These are phyloP conservation scores for Hyperopisus bebe DNA, from an alignment of 2,113 vertebrate species.

Conservation along the genomic window DNA sequence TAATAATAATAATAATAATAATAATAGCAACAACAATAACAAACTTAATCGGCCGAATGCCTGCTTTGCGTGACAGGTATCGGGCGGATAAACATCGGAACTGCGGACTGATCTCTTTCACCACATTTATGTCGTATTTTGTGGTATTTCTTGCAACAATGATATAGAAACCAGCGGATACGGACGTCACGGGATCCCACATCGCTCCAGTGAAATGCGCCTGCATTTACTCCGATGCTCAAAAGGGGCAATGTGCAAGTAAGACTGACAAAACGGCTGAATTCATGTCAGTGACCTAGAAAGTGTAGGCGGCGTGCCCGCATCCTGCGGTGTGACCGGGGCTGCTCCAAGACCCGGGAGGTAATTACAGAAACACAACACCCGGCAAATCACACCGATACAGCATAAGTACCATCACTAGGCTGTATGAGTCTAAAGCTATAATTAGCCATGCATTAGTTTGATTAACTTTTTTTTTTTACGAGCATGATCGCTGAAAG, in stretches of 20 bases:
- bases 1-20: not conserved
- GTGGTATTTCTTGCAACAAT: not conserved
- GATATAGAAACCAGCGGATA: not conserved
- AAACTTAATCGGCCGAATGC: not conserved
- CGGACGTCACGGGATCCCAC: not conserved
- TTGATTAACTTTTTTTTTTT: constrained; percentile 38
- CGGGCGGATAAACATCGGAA: not conserved
- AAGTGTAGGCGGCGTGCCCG: not conserved
- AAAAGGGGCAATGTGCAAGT: not conserved
- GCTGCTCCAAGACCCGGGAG: constrained; percentile 29
- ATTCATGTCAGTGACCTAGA: constrained; percentile 7
- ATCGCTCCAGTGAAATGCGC: not conserved
- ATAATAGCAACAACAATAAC: not conserved
- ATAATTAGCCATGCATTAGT: constrained; percentile 39
- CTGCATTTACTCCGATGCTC: not conserved
- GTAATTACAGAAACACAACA: constrained; percentile 54
- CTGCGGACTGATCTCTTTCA: not conserved
- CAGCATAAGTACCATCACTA: constrained; percentile 60
- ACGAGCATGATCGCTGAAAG: constrained; percentile 37
- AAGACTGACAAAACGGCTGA: not conserved
- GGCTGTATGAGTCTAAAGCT: constrained; percentile 64
- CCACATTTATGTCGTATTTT: not conserved
- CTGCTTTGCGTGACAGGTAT: not conserved
- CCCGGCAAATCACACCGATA: constrained; percentile 63
- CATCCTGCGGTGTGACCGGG: not conserved